A percentile compares a stretch with the other conserved stretches of the same genome.
Conservation (phyloP, 2,797 vertebrate species). For the Rousettus madagascariensis region DNA sequence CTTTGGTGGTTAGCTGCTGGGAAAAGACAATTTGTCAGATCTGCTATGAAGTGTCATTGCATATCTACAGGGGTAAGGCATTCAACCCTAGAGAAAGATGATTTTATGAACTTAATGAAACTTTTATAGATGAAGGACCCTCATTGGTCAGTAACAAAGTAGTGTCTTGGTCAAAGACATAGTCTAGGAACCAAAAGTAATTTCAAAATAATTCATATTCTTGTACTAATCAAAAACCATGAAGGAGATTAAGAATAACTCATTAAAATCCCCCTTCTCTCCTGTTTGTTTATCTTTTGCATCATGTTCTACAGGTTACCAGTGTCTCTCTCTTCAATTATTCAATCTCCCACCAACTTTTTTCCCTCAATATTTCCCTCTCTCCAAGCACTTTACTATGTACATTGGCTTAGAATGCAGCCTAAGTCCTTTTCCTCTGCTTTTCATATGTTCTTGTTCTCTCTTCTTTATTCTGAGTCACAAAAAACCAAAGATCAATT, state of each 20-base stretch:
- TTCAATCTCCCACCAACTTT: not conserved
- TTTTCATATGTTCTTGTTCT: not conserved
- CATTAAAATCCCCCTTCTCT: not conserved
- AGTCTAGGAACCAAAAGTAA: constrained; percentile 18
- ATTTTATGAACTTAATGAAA: constrained; percentile 57
- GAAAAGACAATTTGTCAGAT: constrained; percentile 57
- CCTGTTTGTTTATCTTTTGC: not conserved
- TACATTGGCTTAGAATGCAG: not conserved
- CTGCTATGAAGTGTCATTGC: constrained; percentile 37
- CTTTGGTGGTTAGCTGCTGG: constrained; percentile 44
- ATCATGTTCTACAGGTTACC: not conserved
- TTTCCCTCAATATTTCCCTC: not conserved
- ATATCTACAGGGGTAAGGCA: constrained; percentile 28
- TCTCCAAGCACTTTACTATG: not conserved
- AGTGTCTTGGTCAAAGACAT: constrained; percentile 16
- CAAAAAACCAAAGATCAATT: constrained; percentile 5
- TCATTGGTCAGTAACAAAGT: not conserved
- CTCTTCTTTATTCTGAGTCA: not conserved
- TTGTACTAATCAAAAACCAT: constrained; percentile 32
- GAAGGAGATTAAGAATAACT: constrained; percentile 3
- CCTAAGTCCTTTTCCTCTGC: not conserved
- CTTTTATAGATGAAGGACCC: not conserved
- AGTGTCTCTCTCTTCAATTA: not conserved
- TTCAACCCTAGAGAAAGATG: constrained; percentile 44
- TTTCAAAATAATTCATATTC: constrained; percentile 54